phyloP scores from a whole-genome alignment of 2,113 vertebrate genomes.

The Zosterops hypoxanthus region DNA sequence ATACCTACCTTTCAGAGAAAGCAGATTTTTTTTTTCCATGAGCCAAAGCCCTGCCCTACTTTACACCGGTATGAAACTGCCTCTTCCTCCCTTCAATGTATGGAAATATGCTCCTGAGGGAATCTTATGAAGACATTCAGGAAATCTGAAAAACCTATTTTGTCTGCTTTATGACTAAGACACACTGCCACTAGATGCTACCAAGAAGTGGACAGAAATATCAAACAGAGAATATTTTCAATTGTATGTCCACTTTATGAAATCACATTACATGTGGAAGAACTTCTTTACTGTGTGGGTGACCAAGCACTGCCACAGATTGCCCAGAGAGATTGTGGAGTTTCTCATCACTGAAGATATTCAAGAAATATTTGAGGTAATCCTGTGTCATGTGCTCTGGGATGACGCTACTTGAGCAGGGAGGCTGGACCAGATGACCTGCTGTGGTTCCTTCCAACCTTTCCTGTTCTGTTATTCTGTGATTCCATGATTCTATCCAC shows the following conservation, averaged over 20 bases:
- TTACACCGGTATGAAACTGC: not conserved
- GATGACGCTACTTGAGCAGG: not conserved
- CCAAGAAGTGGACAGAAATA: not conserved
- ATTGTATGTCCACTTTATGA: not conserved
- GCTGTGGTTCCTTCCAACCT: not conserved
- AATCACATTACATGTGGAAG: not conserved
- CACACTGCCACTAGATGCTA: not conserved
- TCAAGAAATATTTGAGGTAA: not conserved
- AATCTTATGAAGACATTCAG: not conserved
- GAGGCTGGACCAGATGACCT: not conserved
- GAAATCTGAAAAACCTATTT: constrained; percentile 4
- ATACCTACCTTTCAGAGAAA: not conserved
- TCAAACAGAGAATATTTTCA: not conserved
- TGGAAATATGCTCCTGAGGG: not conserved
- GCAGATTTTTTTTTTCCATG: not conserved
- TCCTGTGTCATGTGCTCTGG: not conserved
- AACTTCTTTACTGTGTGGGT: not conserved
- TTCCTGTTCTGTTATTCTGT: not conserved
- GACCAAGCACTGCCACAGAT: not conserved
- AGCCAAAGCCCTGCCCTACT: not conserved
- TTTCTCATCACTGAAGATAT: not conserved
- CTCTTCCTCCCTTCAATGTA: not conserved
- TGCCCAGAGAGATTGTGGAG: not conserved
- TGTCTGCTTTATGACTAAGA: not conserved
- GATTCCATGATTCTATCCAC: not conserved